These are phyloP conservation scores for Marmota flaviventris DNA, from an alignment of 2,113 vertebrate species.

Conservation along the genomic window DNA sequence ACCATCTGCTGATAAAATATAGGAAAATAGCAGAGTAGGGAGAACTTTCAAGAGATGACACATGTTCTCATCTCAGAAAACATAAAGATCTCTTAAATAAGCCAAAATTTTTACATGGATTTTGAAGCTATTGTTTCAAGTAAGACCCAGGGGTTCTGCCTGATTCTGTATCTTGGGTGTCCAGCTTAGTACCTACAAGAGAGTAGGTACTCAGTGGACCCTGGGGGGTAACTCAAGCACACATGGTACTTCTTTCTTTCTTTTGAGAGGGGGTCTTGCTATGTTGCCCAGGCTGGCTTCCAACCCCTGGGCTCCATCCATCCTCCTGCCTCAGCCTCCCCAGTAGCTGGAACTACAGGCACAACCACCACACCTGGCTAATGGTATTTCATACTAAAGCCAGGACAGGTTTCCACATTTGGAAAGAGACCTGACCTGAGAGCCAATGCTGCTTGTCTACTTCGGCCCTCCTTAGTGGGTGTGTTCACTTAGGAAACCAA, in stretches of 20 bases:
- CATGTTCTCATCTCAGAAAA: not conserved
- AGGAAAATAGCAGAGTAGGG: constrained; percentile 13
- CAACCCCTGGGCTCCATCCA: not conserved
- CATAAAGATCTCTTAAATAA: not conserved
- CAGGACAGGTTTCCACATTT: constrained; percentile 19
- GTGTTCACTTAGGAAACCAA: constrained; percentile 75
- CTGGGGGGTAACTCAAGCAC: not conserved
- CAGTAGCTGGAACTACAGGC: not conserved
- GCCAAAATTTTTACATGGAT: not conserved
- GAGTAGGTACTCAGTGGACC: not conserved
- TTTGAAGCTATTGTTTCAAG: constrained; percentile 43
- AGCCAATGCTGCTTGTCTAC: constrained; percentile 40
- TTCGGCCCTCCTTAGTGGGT: constrained; percentile 45
- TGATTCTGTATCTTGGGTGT: not conserved
- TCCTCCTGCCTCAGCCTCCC: not conserved
- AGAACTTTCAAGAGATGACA: constrained; percentile 40
- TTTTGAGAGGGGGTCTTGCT: not conserved
- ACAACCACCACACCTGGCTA: not conserved
- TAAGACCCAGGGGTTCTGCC: not conserved
- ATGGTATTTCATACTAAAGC: constrained; percentile 39
- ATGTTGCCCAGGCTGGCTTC: not conserved
- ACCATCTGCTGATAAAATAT: constrained; percentile 55
- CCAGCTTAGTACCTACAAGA: not conserved
- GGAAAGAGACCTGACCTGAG: not conserved
- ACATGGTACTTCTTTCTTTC: not conserved